Percentiles rank a stretch among this genome's conserved stretches.
phyloP scores from a whole-genome alignment of 2,797 vertebrate species.

The Botia kubotai region DNA sequence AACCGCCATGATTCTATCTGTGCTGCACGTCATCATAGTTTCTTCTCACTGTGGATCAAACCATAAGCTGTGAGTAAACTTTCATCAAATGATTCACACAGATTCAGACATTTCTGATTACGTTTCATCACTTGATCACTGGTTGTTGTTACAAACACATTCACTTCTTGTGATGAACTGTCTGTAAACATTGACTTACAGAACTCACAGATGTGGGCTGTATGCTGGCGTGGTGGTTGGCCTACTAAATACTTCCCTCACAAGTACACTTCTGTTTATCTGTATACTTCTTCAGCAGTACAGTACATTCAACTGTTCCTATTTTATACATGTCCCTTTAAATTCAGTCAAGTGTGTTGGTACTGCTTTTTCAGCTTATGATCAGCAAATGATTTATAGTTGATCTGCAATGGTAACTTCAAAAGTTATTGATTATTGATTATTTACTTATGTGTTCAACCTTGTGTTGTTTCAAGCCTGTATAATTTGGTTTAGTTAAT shows the following conservation, averaged over 20 bases:
- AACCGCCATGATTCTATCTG: slow-evolving; percentile 26
- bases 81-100: neutral
- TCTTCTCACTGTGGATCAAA: slow-evolving; percentile 54
- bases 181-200: slow-evolving; percentile 15
- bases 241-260: slow-evolving; percentile 13
- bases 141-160: neutral
- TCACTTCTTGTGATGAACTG: neutral
- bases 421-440: too few relatives aligned
- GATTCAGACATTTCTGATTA: too few relatives aligned
- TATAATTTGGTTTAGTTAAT: too few relatives aligned
- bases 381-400: too few relatives aligned
- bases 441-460: too few relatives aligned
- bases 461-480: too few relatives aligned
- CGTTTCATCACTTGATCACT: too few relatives aligned
- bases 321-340: neutral
- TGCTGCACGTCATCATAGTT: slow-evolving; percentile 30
- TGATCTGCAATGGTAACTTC: too few relatives aligned
- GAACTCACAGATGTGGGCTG: slow-evolving; percentile 56
- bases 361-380: too few relatives aligned
- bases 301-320: neutral
- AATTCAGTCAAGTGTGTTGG: too few relatives aligned
- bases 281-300: too few relatives aligned
- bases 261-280: slow-evolving; percentile 38
- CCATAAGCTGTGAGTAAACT: slow-evolving; percentile 67
- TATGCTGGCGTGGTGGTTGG: neutral